A percentile compares a stretch with the other conserved stretches of the same genome.
phyloP scores from a whole-genome alignment of 2,113 vertebrate genomes.

The Sinocyclocheilus anophthalmus region DNA sequence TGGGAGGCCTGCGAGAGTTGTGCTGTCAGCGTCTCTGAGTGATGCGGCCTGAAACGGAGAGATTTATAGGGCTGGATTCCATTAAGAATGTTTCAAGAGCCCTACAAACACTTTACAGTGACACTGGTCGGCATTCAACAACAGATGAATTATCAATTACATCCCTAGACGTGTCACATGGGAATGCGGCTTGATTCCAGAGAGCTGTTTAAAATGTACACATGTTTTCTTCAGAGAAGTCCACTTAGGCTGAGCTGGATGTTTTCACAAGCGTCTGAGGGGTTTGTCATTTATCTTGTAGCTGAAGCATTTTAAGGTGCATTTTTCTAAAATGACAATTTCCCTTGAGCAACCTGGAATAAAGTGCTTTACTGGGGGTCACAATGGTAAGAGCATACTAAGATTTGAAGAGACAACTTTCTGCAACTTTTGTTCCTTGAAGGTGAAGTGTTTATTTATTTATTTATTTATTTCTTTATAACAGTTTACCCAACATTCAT shows the following conservation, averaged over 20 bases:
- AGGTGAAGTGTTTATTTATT: neutral
- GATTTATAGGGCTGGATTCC: conserved; percentile 37
- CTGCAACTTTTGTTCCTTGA: neutral
- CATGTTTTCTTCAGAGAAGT: neutral
- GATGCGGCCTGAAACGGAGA: conserved; percentile 39
- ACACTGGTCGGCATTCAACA: conserved; percentile 30
- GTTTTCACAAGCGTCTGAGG: neutral
- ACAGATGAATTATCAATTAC: conserved; percentile 48
- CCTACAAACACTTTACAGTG: conserved; percentile 33
- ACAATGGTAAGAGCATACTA: neutral
- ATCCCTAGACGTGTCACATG: neutral
- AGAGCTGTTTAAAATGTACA: neutral
- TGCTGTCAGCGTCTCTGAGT: conserved; percentile 42
- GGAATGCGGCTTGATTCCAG: conserved; percentile 6
- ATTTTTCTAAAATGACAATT: conserved; percentile 7
- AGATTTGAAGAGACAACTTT: neutral
- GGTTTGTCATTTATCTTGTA: conserved; percentile 22
- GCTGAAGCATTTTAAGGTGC: neutral
- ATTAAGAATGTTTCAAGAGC: conserved; percentile 45
- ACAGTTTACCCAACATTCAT: neutral
- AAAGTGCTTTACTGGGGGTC: neutral
- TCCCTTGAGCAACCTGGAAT: conserved; percentile 9
- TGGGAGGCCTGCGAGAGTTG: neutral
- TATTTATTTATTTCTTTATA: neutral
- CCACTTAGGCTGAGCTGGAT: neutral